Evolutionary conservation across 2,797 vertebrate genomes (phyloP).

Genomic region (Sebastiscus tertius): DNA sequence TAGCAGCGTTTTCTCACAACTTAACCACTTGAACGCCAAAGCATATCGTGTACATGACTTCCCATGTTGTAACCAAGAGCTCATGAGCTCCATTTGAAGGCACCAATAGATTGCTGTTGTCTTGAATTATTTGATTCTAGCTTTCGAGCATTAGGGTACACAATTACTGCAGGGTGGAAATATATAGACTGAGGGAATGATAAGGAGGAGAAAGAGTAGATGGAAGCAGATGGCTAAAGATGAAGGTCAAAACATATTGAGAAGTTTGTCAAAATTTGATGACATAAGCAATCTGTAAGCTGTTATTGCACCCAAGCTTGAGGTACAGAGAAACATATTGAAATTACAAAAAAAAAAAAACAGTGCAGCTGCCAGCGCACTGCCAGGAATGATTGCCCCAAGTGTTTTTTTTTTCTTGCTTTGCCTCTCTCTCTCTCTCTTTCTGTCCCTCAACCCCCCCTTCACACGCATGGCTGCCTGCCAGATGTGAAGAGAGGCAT

Average conservation of each 20-base stretch:
- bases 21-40: too few relatives aligned
- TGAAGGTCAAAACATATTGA: constrained; percentile 96
- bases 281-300: constrained; percentile 98
- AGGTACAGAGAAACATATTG: constrained; percentile 97
- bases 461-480: constrained; percentile 89
- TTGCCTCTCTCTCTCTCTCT: constrained; percentile 43
- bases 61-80: background rate
- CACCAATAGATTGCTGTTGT: background rate
- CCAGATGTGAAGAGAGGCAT: constrained; percentile 94
- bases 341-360: constrained; percentile 87
- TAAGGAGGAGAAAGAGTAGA: constrained; percentile 75
- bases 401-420: constrained; percentile 79
- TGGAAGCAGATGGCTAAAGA: constrained; percentile 94
- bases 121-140: background rate
- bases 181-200: constrained; percentile 43
- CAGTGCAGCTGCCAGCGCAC: constrained; percentile 87
- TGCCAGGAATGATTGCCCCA: constrained; percentile 93
- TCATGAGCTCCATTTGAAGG: background rate
- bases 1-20: too few relatives aligned
- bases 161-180: constrained; percentile 21
- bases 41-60: background rate
- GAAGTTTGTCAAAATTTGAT: constrained; percentile 99
- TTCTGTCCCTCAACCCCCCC: constrained; percentile 34
- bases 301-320: constrained; percentile 94
- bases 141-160: constrained; percentile 15